phyloP scores from a whole-genome alignment of 23 tunicate genomes.

The Trididemnum miniatum region DNA sequence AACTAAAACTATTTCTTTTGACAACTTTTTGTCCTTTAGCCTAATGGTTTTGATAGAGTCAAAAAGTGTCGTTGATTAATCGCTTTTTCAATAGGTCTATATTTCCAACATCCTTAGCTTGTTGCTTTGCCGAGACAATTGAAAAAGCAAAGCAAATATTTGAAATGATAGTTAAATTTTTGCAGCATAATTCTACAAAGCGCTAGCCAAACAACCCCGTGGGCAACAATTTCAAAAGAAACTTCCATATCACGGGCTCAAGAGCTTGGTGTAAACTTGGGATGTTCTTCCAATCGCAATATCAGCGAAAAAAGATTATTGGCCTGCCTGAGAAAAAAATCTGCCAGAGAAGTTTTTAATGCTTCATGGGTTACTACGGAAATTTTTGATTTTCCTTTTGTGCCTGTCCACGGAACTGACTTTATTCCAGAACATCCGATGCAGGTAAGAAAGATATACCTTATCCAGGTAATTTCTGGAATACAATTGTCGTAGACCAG shows the following conservation, averaged over 20 bases:
- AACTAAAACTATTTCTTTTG: too few species aligned
- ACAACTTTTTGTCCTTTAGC: too few species aligned
- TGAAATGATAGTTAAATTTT: too few species aligned
- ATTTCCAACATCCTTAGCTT: too few species aligned
- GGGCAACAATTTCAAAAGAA: conserved; percentile 45
- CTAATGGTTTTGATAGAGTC: too few species aligned
- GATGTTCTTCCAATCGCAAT: conserved; percentile 13
- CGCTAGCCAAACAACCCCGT: conserved; percentile 59
- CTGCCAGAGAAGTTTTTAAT: conserved; percentile 43
- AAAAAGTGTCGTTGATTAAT: too few species aligned
- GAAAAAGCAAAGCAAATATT: too few species aligned
- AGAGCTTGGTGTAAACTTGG: conserved; percentile 2
- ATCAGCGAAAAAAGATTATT: conserved; percentile 26
- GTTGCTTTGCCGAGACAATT: too few species aligned
- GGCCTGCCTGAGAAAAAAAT: conserved; percentile 36
- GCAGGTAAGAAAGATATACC: too few species aligned
- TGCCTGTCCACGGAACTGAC: conserved; percentile 59
- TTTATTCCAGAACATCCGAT: conserved; percentile 56
- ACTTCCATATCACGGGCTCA: conserved; percentile 30
- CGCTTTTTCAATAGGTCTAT: too few species aligned
- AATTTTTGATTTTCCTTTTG: conserved; percentile 80
- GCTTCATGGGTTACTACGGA: conserved; percentile 61
- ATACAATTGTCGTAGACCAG: too few species aligned
- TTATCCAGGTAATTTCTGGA: too few species aligned
- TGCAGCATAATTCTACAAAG: conserved; percentile 60